Base-by-base conservation (phyloP, 1,140 invertebrate genomes). In the Cecropterus lyciades region DNA sequence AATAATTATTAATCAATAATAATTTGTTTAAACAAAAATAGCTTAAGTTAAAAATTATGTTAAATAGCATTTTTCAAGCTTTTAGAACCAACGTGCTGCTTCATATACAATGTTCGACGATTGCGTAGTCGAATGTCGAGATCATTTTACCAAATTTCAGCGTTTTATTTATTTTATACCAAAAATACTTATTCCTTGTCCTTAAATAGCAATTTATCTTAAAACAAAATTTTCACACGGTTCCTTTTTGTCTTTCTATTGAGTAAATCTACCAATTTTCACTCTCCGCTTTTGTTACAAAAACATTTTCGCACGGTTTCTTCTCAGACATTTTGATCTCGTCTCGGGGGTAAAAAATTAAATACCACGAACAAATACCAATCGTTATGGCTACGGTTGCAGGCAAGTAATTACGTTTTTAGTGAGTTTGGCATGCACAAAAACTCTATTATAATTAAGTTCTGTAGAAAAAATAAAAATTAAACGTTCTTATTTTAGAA, bases 221-320 rank as follows among this genome's bases (percentile, higher is more conserved):
- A 3, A 24, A 24, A 48, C 6, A 33, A 33, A 5, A 33, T 33
- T 33, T 33, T 33, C 37, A n/a, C 37, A 40, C 37, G 37, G 37
- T 40, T 40, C 9, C 37, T 40, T n/a, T 40, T 3, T 5, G 9
- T 11, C 1, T 40, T 40, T n/a, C 6, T 5, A n/a, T 9, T 2
- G 11, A 20, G 2, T n/a, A 49, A 49, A 24, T 49, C 24, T 4
- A 2, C n/a, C 51, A 11, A 16, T 4, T 37, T 53, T 53, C 30
- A 53, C 33, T 53, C 37, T 53, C 24, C 14, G 20, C 6, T 20
- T 40, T 40, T 40, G 37, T 40, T 33, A 53, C 27, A 33, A 40
- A 16, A 40, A 55, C n/a, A 17, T 55, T 37, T 55, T 55, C 52
- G 52, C 30, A 55, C 52, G 52, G 52, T 55, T 53, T 53, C 33